Evolutionary conservation across 2,797 vertebrate species (phyloP).

Genomic region (Myiotriccus ornatus): DNA sequence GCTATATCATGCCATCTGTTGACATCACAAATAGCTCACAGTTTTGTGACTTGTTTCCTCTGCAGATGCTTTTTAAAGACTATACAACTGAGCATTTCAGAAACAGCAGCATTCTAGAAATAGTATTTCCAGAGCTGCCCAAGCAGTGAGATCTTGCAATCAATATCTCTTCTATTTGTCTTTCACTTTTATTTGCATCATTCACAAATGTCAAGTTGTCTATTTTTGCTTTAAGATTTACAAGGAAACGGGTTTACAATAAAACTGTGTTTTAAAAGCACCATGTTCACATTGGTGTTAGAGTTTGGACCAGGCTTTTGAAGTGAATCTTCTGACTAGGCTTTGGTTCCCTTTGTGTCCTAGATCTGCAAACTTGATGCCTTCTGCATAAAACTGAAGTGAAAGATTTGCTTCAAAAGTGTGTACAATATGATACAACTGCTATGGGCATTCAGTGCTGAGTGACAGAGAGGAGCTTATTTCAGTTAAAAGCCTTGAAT

Average conservation of each 20-base stretch:
- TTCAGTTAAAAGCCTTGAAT: neutral
- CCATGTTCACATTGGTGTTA: neutral
- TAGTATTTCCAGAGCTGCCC: neutral
- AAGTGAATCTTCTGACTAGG: neutral
- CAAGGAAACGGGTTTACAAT: neutral
- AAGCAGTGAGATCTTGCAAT: neutral
- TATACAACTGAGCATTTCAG: neutral
- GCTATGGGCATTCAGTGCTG: neutral
- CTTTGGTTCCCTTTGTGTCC: neutral
- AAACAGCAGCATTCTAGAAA: neutral
- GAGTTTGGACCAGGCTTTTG: neutral
- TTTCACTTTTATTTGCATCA: neutral
- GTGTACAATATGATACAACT: neutral
- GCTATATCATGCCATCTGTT: neutral
- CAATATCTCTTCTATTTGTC: neutral
- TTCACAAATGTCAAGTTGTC: neutral
- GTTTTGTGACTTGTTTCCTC: neutral
- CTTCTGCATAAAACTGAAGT: neutral
- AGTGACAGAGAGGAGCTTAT: neutral
- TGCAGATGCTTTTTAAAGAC: neutral
- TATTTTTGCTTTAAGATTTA: neutral
- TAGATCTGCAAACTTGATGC: neutral
- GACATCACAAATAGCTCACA: neutral
- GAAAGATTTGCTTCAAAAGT: neutral
- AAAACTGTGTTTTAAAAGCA: neutral